Conservation (phyloP, 2,888 invertebrate genomes). For the Thymelicus acteon region DNA sequence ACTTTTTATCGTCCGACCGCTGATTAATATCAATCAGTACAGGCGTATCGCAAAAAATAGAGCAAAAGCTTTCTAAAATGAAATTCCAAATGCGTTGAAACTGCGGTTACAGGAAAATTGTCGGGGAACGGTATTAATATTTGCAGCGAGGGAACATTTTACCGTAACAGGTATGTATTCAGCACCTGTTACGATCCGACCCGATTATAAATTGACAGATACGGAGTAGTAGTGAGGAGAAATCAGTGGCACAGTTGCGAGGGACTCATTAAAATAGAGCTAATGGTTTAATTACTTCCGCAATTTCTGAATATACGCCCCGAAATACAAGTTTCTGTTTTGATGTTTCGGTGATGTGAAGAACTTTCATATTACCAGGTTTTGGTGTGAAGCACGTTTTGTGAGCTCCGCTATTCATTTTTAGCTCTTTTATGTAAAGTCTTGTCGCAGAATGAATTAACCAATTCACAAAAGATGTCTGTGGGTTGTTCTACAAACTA, state of each 20-base stretch:
- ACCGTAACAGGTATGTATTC: slow-evolving; percentile 19
- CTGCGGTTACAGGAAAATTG: slow-evolving; percentile 26
- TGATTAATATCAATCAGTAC: slow-evolving; percentile 35
- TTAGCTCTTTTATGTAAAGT: neutral
- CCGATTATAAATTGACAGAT: slow-evolving; percentile 38
- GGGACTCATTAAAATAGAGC: slow-evolving; percentile 33
- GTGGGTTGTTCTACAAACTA: too few species aligned
- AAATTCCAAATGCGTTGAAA: slow-evolving; percentile 26
- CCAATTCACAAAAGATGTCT: too few species aligned
- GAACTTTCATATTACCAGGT: too few species aligned
- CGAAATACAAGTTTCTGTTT: neutral
- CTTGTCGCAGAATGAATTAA: too few species aligned
- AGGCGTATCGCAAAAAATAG: slow-evolving; percentile 22
- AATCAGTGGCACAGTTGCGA: slow-evolving; percentile 25
- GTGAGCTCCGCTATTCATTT: neutral
- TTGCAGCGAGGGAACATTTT: slow-evolving; percentile 28
- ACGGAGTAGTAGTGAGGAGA: slow-evolving; percentile 26
- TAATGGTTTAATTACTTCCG: slow-evolving; percentile 33
- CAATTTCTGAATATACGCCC: slow-evolving; percentile 20
- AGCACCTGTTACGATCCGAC: slow-evolving; percentile 36
- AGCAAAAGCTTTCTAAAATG: slow-evolving; percentile 27
- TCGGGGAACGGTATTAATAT: slow-evolving; percentile 19
- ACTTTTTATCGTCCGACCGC: slow-evolving; percentile 18
- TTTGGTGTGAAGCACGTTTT: neutral
- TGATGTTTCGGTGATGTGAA: neutral